These are phyloP conservation scores for Pelodiscus sinensis DNA, from an alignment of 2,113 vertebrate genomes.

Conservation along the genomic window DNA sequence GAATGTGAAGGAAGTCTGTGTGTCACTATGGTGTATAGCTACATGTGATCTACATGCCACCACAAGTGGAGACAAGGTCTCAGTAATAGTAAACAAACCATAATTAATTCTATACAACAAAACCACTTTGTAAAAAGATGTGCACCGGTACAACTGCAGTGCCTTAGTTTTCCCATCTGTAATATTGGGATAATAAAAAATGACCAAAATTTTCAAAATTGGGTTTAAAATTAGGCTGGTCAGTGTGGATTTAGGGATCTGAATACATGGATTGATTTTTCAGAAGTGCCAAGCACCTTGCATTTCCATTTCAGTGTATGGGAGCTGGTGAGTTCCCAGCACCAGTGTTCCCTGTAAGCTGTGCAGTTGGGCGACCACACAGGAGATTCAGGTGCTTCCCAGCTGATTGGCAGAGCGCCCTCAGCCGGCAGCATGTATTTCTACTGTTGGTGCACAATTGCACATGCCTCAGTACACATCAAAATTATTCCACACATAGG, in stretches of 20 bases:
- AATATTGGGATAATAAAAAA: not conserved
- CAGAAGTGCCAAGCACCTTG: not conserved
- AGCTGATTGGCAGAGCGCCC: too few relatives aligned
- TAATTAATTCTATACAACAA: not conserved
- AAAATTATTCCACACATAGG: too few relatives aligned
- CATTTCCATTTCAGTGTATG: not conserved
- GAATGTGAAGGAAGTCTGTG: not conserved
- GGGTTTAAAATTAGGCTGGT: not conserved
- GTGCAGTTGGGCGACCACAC: too few relatives aligned
- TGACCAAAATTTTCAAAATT: not conserved
- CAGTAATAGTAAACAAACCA: not conserved
- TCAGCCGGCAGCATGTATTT: too few relatives aligned
- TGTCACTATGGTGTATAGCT: not conserved
- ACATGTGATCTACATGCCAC: not conserved
- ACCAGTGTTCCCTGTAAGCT: too few relatives aligned
- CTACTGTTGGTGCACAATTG: too few relatives aligned
- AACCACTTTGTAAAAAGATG: not conserved
- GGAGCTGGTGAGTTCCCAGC: not conserved
- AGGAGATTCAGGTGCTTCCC: too few relatives aligned
- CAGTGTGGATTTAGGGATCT: not conserved
- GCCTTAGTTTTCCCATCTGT: not conserved
- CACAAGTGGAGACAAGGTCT: not conserved
- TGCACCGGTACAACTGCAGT: rapidly evolving
- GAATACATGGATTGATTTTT: not conserved
- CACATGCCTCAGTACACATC: too few relatives aligned